Evolutionary conservation across 37 sponge, comb jelly and placozoan species (phyloP).

Genomic region (Spongia lamella): DNA sequence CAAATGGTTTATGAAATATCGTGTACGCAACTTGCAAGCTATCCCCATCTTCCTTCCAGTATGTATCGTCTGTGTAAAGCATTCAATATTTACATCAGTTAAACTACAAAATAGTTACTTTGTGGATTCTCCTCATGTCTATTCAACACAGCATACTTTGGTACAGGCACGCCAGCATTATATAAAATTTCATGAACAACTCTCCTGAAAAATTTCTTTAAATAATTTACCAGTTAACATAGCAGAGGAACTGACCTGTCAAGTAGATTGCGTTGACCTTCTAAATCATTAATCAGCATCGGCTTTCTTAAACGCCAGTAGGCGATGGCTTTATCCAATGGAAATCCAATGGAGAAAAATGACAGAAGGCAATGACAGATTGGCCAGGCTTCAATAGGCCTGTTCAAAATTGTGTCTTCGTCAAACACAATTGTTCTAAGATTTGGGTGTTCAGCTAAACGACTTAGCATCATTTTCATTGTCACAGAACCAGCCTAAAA

Average conservation of each 20-base stretch:
- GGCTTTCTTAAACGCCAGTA: slow-evolving; percentile 82
- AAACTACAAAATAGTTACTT: not conserved
- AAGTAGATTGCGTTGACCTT: slow-evolving; percentile 69
- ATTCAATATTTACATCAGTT: not conserved
- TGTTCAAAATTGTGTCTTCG: slow-evolving; percentile 76
- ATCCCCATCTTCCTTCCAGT: slow-evolving; percentile 74
- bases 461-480: slow-evolving; percentile 81
- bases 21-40: slow-evolving; percentile 67
- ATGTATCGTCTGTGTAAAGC: not conserved
- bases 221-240: not conserved
- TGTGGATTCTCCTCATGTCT: slow-evolving; percentile 15
- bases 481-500: slow-evolving; percentile 22
- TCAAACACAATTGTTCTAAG: slow-evolving; percentile 73
- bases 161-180: slow-evolving; percentile 17
- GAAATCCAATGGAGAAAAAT: slow-evolving; percentile 89
- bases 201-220: not conserved
- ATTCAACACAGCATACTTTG: slow-evolving; percentile 26
- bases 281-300: slow-evolving; percentile 81
- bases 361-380: slow-evolving; percentile 77
- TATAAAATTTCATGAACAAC: slow-evolving; percentile 17
- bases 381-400: slow-evolving; percentile 87
- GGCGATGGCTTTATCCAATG: slow-evolving; percentile 82
- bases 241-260: slow-evolving; percentile 68
- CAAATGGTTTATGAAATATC: slow-evolving; percentile 92
- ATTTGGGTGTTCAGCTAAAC: slow-evolving; percentile 46